Percentiles rank a stretch among this genome's conserved stretches.
These are phyloP conservation scores for Zonitis immaculata DNA, from an alignment of 2,888 invertebrate species.

Conservation along the genomic window DNA sequence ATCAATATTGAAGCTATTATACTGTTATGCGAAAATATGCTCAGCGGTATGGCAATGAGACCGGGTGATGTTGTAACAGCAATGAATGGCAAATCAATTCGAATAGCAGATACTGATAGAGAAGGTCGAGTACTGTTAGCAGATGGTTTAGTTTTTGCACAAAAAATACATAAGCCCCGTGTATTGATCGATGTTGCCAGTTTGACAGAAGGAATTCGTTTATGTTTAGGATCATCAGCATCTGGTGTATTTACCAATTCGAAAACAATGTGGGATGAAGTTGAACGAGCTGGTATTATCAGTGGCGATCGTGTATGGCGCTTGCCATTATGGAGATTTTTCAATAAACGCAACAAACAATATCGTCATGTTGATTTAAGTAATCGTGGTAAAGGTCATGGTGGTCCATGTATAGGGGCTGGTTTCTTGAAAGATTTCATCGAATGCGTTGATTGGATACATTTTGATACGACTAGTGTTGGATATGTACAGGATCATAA, in stretches of 20 bases:
- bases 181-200: conserved; percentile 68
- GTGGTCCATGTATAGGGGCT: conserved; percentile 43
- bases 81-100: conserved; percentile 58
- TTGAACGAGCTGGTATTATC: conserved; percentile 51
- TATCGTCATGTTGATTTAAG: conserved; percentile 43
- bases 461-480: conserved; percentile 57
- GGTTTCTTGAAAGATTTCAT: conserved; percentile 54
- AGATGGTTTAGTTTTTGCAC: conserved; percentile 44
- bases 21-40: conserved; percentile 50
- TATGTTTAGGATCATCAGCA: conserved; percentile 53
- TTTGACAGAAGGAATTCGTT: conserved; percentile 56
- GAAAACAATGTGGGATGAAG: conserved; percentile 50
- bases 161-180: conserved; percentile 53
- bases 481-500: conserved; percentile 52
- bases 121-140: conserved; percentile 48
- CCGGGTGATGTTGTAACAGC: conserved; percentile 51
- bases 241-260: conserved; percentile 56
- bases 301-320: conserved; percentile 62
- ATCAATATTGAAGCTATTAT: conserved; percentile 52
- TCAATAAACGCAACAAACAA: conserved; percentile 49
- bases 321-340: conserved; percentile 57
- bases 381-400: conserved; percentile 44
- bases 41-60: conserved; percentile 58
- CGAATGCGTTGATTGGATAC: conserved; percentile 55
- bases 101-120: conserved; percentile 59